Evolutionary conservation across 2,797 vertebrate species (phyloP), one percentile per base, ranked within the genome.

Genomic region (Gila robusta): DNA sequence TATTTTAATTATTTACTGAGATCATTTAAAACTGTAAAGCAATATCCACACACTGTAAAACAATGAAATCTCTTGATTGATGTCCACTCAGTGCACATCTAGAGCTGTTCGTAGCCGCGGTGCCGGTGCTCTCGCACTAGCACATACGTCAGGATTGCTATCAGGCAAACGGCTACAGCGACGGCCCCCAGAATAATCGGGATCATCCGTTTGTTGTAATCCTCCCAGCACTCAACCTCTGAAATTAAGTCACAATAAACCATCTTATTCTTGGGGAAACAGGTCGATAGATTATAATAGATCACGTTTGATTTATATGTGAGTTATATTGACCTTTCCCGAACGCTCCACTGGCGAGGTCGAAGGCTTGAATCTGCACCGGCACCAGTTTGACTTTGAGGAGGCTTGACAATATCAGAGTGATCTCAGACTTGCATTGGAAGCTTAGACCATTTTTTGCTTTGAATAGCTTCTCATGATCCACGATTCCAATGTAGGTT

Each of bases 281-380:
- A 81, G 19, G 19, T 49, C 8, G 28, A 52, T 28, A 12, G 6
- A 49, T 12, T 35, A 52, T 1, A 26, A 26, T 6, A 14, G 26
- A 64, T 64, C 26, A 3, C 1, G 16, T 64, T 64, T 64, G 6
- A 56, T 56, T 19, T 10, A 3, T 2, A 9, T 21, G 14, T 11
- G 37, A 41, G 28, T 10, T 28, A 10, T 3, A 8, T 37, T 35
- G 90, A 99, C 98, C 97, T 94, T 92, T 90, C 84, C 97, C 97
- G 87, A 96, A 97, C 1, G 9, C 80, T 78, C 93, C 92, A 0
- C 76, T 89, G 0, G 88, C 69, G 5, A 97, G 91, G 28, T 91
- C 91, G 91, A 98, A 99, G 0, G 96, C 97, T 91, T 99, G 98
- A 6, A 98, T 92, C 84, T 96, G 95, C 86, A 96, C 89, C 23